Base-by-base conservation (phyloP, 2,797 vertebrate genomes). In the Melanogrammus aeglefinus region DNA sequence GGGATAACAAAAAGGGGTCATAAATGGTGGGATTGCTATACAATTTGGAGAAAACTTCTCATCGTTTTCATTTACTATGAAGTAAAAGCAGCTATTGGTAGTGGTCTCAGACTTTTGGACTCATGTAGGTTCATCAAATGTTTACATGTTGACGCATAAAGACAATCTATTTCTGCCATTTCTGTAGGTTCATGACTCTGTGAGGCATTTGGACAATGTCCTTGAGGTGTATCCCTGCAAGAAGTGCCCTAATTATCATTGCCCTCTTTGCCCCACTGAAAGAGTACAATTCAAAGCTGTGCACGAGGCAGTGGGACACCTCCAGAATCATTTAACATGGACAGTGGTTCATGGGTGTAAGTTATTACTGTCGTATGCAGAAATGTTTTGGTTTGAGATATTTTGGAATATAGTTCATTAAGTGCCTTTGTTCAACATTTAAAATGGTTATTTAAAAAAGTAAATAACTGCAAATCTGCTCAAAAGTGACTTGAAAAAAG, bases 241-340 rank as follows among this genome's bases (percentile, higher is more conserved):
- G 63, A 66, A 66, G 63, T 66, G n/a, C 63, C 63, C 63, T 66
- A 66, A 27, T 66, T 66, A 66, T 27, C 63, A 66, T 4, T 66
- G 63, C 63, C 63, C 63, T 27, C 63, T 66, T 66, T 66, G 63
- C 63, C 63, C 63, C n/a, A 27, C 63, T 27, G 63, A 66, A 66
- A 66, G n/a, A 66, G 63, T 66, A 9, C 7, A 66, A 66, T 66
- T 27, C 63, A 66, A 66, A 12, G 63, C 63, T 66, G 63, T n/a
- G 27, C 63, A 66, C 24, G 63, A 66, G 63, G 63, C 63, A 66
- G 63, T 66, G 63, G 63, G 63, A 66, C 63, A 66, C 2, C 63
- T 66, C n/a, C 63, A 66, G 63, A 24, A 27, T 12, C 63, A 66
- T 66, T 27, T 66, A 27, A 66, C 63, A 27, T 66, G 63, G 63